Evolutionary conservation across 1,140 invertebrate genomes (phyloP).

Genomic region (Bombus cullumanus): DNA sequence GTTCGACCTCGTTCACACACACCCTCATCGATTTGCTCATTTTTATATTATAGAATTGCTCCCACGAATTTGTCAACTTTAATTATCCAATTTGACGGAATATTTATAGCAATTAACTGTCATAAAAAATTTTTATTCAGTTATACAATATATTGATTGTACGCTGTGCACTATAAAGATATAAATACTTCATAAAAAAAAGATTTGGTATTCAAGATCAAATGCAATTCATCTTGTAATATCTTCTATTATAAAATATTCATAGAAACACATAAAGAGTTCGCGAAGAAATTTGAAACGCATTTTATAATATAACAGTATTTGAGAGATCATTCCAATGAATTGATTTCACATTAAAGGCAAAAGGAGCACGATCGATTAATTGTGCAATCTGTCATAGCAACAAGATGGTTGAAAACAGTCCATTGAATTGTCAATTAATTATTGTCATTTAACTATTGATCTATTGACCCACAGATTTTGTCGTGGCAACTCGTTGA

Average conservation of each 20-base stretch:
- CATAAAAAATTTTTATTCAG: not conserved
- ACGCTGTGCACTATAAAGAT: too few species aligned
- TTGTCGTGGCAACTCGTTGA: not conserved
- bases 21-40: not conserved
- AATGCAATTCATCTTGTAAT: too few species aligned
- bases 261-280: not conserved
- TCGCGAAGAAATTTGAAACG: not conserved
- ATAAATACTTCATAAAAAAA: too few species aligned
- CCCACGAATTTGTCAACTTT: not conserved
- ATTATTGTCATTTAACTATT: conserved; percentile 9
- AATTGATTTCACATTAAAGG: not conserved
- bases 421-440: conserved; percentile 6
- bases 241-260: too few species aligned
- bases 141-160: not conserved
- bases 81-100: not conserved
- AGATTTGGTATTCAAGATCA: too few species aligned
- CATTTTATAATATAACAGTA: not conserved
- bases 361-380: not conserved
- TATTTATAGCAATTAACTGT: not conserved
- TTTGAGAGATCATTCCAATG: not conserved
- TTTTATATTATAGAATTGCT: not conserved
- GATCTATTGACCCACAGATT: conserved; percentile 36
- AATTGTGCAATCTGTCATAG: conserved; percentile 11
- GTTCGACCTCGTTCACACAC: not conserved
- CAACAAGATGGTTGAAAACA: too few species aligned